A percentile compares a stretch with the other conserved stretches of the same genome.
These are phyloP conservation scores for Sinodicranocentrus sp. DNA, from an alignment of 2,888 invertebrate genomes.

Conservation along the genomic window DNA sequence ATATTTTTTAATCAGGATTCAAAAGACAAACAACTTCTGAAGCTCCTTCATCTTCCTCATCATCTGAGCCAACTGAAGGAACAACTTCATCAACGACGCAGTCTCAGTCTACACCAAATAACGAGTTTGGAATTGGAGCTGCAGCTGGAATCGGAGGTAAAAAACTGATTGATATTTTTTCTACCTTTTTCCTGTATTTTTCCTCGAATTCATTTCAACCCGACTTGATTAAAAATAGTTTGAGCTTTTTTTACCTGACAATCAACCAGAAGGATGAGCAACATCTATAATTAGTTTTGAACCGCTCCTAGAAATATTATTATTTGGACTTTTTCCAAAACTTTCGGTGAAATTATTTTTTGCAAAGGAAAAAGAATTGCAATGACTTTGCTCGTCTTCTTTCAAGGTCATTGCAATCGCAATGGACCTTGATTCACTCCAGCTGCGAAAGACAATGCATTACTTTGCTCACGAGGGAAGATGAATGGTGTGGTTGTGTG, in stretches of 20 bases:
- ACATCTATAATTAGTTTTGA: no score
- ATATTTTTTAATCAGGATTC: conserved; percentile 28
- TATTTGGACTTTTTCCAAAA: no score
- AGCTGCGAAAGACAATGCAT: no score
- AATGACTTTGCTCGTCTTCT: conserved; percentile 7
- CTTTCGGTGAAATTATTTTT: neutral
- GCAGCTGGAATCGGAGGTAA: conserved; percentile 71
- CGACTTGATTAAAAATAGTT: no score
- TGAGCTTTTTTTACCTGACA: no score
- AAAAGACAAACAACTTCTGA: conserved; percentile 41
- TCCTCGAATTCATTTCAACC: no score
- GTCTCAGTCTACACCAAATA: conserved; percentile 36
- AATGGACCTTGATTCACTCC: no score
- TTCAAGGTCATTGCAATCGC: conserved; percentile 9
- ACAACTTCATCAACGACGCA: neutral
- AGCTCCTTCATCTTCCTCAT: conserved; percentile 17
- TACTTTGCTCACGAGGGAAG: no score
- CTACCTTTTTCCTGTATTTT: no score
- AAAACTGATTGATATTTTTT: neutral
- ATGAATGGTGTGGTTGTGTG: no score
- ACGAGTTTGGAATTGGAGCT: conserved; percentile 66
- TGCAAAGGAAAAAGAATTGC: neutral
- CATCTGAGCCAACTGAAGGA: conserved; percentile 25
- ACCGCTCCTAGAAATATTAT: no score
- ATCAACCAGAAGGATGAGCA: no score